Conservation (phyloP, 2,888 invertebrate genomes). For the Lissocephala sabroskyi region DNA sequence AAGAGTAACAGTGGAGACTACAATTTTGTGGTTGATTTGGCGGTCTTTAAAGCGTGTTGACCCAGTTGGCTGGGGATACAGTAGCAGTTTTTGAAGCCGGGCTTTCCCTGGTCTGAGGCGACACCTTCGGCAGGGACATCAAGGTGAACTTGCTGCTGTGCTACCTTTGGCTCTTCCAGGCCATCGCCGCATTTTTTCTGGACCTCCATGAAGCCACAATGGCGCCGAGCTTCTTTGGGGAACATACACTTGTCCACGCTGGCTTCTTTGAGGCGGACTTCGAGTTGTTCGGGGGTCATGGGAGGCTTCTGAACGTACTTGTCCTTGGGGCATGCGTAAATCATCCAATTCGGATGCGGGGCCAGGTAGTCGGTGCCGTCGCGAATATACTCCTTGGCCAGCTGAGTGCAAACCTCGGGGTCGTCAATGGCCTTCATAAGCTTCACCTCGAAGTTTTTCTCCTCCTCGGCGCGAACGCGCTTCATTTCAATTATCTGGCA, state of each 20-base stretch:
- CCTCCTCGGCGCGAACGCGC: constrained; percentile 47
- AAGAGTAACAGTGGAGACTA: too few species aligned
- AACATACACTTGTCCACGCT: constrained; percentile 33
- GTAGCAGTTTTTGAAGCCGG: too few species aligned
- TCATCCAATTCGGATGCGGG: constrained; percentile 67
- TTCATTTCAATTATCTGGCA: constrained; percentile 52
- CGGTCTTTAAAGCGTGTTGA: too few species aligned
- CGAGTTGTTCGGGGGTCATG: constrained; percentile 17
- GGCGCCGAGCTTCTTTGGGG: constrained; percentile 26
- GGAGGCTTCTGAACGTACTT: constrained; percentile 34
- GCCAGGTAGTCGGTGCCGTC: constrained; percentile 56
- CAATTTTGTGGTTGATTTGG: too few species aligned
- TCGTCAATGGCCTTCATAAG: constrained; percentile 53
- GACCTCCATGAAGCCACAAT: constrained; percentile 33
- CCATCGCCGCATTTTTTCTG: too few species aligned
- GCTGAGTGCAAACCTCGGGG: constrained; percentile 43
- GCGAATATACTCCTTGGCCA: constrained; percentile 47
- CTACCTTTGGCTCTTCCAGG: too few species aligned
- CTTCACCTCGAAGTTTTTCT: constrained; percentile 40
- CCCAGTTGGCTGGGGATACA: too few species aligned
- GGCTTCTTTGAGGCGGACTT: constrained; percentile 14
- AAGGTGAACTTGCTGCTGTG: too few species aligned
- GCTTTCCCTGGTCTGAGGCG: too few species aligned
- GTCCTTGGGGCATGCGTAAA: constrained; percentile 42
- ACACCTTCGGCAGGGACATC: too few species aligned